Base-by-base conservation (phyloP, 2,888 invertebrate genomes). In the Lithophane socia region DNA sequence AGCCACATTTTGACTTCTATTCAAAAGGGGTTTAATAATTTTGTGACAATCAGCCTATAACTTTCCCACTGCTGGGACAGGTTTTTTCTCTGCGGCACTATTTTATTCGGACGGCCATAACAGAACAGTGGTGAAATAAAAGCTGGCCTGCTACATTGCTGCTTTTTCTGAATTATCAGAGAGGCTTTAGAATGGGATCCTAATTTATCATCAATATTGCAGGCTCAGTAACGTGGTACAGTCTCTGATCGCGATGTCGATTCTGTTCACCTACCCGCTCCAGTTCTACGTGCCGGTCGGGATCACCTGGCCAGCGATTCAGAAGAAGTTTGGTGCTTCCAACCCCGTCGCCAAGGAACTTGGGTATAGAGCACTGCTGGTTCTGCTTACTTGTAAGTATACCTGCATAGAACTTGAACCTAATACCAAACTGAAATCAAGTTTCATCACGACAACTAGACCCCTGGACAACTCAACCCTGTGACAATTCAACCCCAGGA, bases 261-360 rank as follows among this genome's bases (percentile, higher is more conserved):
- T 99, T 80, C 97, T 99, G 85, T 97, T 99, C 84, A 98, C 99
- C 0, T 99, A 99, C 94, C 98, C 99, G 0, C 97, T 99, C 37
- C 99, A 99, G 96, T 98, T 99, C 93, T 99, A 99, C 94, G 99
- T 99, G 61, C 99, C 99, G 0, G 97, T 99, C 65, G 98, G 98
- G 75, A 98, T 99, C 79, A 98, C 99, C 89, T 99, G 98, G 98
- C 99, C 99, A 0, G 93, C 95, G 54, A 94, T 98, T 49, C 93
- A 94, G 73, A 93, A 95, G 71, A 94, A 96, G 86, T 96, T 97
- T 68, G 97, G 97, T 10, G 95, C 97, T 83, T 96, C 97, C 67
- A 97, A 93, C 12, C 97, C 97, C 0, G 94, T 97, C 0, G 88
- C 97, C 49, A 97, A 97, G 29, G 99, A 99, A 93, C 97, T 98